Percentiles rank a stretch among this genome's conserved stretches.
Conservation (phyloP, 2,797 vertebrate genomes). For the Amphiprion clarkii region DNA sequence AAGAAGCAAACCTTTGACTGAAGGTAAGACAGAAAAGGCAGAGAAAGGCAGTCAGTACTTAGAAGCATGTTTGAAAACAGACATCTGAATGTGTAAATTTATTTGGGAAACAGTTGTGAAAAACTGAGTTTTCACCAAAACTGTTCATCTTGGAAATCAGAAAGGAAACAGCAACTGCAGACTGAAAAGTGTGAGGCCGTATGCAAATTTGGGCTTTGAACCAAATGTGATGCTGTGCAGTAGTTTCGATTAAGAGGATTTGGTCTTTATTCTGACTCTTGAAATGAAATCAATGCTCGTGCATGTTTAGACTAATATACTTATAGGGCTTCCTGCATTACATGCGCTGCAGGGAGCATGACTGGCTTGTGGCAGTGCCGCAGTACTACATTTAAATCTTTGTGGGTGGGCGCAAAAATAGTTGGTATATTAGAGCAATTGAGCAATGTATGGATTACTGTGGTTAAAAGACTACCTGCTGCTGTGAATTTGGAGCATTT, state of each 20-base stretch:
- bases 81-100: conserved; percentile 18
- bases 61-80: conserved; percentile 17
- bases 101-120: conserved; percentile 19
- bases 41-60: conserved; percentile 1
- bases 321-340: too few relatives aligned
- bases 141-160: conserved; percentile 15
- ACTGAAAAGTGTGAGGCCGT: background rate
- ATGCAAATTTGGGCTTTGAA: conserved; percentile 6
- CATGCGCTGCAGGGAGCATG: too few relatives aligned
- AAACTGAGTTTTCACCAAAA: conserved; percentile 33
- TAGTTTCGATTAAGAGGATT: background rate
- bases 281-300: too few relatives aligned
- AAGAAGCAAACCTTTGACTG: conserved; percentile 31
- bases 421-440: too few relatives aligned
- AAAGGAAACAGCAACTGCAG: conserved; percentile 29
- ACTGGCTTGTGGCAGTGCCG: too few relatives aligned
- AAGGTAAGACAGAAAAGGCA: conserved; percentile 9
- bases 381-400: too few relatives aligned
- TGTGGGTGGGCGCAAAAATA: too few relatives aligned
- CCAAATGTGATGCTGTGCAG: conserved; percentile 6
- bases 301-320: too few relatives aligned
- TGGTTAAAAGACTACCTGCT: too few relatives aligned
- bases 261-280: background rate
- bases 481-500: too few relatives aligned
- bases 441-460: too few relatives aligned